Conservation (phyloP, 2,888 invertebrate genomes). For the Tubulanus polymorphus region DNA sequence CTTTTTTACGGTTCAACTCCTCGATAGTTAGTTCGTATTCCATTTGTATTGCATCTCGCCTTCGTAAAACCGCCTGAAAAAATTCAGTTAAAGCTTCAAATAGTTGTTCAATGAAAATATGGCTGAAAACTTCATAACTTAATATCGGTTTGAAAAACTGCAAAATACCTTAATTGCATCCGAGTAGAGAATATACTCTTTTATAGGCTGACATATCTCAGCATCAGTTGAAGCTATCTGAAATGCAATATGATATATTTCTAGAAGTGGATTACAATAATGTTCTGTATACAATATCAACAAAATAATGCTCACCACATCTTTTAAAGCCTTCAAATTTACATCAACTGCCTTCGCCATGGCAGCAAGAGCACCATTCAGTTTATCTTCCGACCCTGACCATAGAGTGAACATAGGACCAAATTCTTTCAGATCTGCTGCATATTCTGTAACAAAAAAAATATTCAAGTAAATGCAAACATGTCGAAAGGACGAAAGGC, state of each 20-base stretch:
- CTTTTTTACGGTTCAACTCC: constrained; percentile 61
- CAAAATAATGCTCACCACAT: constrained; percentile 33
- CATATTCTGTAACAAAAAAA: constrained; percentile 28
- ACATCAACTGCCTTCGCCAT: constrained; percentile 46
- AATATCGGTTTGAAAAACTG: background rate
- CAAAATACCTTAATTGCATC: constrained; percentile 63
- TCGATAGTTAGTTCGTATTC: constrained; percentile 64
- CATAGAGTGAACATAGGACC: constrained; percentile 64
- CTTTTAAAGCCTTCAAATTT: constrained; percentile 36
- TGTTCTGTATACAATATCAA: background rate
- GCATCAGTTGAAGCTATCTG: constrained; percentile 47
- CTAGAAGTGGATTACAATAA: constrained; percentile 5
- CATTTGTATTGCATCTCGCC: constrained; percentile 64
- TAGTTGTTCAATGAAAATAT: constrained; percentile 1
- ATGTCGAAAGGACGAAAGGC: too few relatives aligned
- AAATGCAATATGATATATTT: constrained; percentile 4
- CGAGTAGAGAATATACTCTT: constrained; percentile 65
- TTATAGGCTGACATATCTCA: constrained; percentile 52
- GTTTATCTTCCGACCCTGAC: constrained; percentile 60
- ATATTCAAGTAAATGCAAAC: too few relatives aligned
- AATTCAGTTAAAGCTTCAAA: background rate
- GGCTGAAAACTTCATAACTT: background rate
- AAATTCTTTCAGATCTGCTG: constrained; percentile 57
- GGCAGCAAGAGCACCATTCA: constrained; percentile 36
- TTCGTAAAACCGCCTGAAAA: constrained; percentile 56